phyloP scores from a whole-genome alignment of 37 sponge, comb jelly and placozoan species.

The Geodia barretti region DNA sequence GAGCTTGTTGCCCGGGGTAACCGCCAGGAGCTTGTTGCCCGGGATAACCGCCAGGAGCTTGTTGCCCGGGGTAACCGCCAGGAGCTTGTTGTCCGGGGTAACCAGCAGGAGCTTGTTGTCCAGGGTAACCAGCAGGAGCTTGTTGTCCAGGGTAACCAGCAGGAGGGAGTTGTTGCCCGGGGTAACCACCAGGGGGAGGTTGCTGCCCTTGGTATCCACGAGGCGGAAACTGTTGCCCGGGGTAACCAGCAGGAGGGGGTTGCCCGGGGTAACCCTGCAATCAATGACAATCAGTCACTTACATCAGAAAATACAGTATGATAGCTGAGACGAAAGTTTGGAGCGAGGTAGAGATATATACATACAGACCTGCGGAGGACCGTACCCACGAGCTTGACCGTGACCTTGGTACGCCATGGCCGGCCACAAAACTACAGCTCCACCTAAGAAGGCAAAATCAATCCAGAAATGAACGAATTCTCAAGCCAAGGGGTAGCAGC shows the following conservation, averaged over 20 bases:
- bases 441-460: too few relatives aligned
- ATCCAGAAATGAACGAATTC: too few relatives aligned
- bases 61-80: conserved; percentile 26
- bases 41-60: not conserved
- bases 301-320: not conserved
- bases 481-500: too few relatives aligned
- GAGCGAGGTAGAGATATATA: not conserved
- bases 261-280: conserved; percentile 27
- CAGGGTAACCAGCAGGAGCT: conserved; percentile 42
- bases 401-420: conserved; percentile 30
- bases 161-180: conserved; percentile 17
- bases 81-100: conserved; percentile 54
- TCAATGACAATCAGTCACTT: not conserved
- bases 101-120: conserved; percentile 13
- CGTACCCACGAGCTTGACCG: conserved; percentile 4
- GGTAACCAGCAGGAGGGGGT: conserved; percentile 22
- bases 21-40: not conserved
- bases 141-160: conserved; percentile 36
- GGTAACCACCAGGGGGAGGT: conserved; percentile 23
- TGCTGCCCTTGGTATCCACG: conserved; percentile 35
- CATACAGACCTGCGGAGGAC: not conserved
- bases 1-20: conserved; percentile 22
- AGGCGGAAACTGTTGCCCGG: conserved; percentile 17
- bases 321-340: not conserved
- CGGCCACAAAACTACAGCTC: too few relatives aligned